Conservation (phyloP, 1,140 invertebrate genomes). For the Heliconius himera region DNA sequence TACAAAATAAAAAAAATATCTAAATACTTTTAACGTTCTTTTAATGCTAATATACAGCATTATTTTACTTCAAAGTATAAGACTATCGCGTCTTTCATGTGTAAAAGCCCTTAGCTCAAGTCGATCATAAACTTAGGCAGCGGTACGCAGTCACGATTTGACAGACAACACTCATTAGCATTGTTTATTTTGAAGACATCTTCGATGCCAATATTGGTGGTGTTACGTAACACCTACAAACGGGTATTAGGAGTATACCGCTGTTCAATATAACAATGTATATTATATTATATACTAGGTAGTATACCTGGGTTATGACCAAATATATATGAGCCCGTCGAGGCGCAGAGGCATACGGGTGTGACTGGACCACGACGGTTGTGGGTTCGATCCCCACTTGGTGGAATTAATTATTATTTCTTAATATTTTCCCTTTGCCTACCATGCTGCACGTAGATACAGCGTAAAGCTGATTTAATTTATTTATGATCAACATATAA, state of each 20-base stretch:
- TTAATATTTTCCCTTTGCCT: too few species aligned
- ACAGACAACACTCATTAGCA: slow-evolving; percentile 74
- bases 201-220: slow-evolving; percentile 21
- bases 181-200: slow-evolving; percentile 67
- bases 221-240: slow-evolving; percentile 25
- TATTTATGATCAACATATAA: not conserved
- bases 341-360: too few species aligned
- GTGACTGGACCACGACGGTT: too few species aligned
- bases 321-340: too few species aligned
- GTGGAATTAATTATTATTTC: too few species aligned
- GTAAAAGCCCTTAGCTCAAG: not conserved
- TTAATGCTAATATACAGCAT: too few species aligned
- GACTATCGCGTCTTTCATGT: not conserved
- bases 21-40: not conserved
- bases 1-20: too few species aligned
- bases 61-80: not conserved
- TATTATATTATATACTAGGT: not conserved
- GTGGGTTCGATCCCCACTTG: too few species aligned
- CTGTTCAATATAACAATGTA: not conserved
- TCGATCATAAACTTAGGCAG: slow-evolving; percentile 35
- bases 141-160: slow-evolving; percentile 64
- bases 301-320: too few species aligned
- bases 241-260: not conserved
- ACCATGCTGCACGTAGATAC: too few species aligned
- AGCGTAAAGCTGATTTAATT: too few species aligned